phyloP scores from a whole-genome alignment of 2,113 vertebrate species.

The Formicarius rufipectus region DNA sequence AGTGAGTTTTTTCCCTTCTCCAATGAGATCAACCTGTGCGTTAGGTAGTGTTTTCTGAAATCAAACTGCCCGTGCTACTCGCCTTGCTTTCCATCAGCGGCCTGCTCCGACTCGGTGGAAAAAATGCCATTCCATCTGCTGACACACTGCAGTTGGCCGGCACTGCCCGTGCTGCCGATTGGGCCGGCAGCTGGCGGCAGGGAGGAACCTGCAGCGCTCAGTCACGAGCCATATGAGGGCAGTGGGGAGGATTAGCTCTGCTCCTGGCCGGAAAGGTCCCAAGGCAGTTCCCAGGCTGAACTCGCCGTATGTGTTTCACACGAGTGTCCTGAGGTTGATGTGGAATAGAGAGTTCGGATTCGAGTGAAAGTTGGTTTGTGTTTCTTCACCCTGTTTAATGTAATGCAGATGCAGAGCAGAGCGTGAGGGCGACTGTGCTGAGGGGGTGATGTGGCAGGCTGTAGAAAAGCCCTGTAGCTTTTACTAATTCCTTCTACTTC shows the following conservation, averaged over 20 bases:
- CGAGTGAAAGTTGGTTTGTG: slow-evolving; percentile 17
- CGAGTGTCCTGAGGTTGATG: slow-evolving; percentile 1
- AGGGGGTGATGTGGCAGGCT: background rate
- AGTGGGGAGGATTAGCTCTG: slow-evolving; percentile 30
- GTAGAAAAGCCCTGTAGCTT: background rate
- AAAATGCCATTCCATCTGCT: background rate
- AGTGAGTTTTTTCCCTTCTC: background rate
- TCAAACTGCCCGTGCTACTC: background rate
- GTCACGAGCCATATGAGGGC: background rate
- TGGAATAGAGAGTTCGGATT: background rate
- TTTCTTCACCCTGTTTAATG: slow-evolving; percentile 28
- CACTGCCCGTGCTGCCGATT: background rate
- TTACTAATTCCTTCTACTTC: slow-evolving; percentile 25
- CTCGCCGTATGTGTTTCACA: background rate
- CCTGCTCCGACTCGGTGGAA: background rate
- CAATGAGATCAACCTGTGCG: background rate
- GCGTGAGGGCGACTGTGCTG: background rate
- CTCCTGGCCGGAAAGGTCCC: slow-evolving; percentile 46
- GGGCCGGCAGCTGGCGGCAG: slow-evolving; percentile 5
- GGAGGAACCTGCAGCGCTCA: background rate
- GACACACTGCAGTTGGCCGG: background rate
- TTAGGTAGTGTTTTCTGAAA: background rate
- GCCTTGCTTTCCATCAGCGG: background rate
- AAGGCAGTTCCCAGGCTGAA: background rate
- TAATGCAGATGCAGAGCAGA: slow-evolving; percentile 13